These are phyloP conservation scores for Eudyptes chrysolophus DNA, from an alignment of 2,113 vertebrate species.

Conservation along the genomic window DNA sequence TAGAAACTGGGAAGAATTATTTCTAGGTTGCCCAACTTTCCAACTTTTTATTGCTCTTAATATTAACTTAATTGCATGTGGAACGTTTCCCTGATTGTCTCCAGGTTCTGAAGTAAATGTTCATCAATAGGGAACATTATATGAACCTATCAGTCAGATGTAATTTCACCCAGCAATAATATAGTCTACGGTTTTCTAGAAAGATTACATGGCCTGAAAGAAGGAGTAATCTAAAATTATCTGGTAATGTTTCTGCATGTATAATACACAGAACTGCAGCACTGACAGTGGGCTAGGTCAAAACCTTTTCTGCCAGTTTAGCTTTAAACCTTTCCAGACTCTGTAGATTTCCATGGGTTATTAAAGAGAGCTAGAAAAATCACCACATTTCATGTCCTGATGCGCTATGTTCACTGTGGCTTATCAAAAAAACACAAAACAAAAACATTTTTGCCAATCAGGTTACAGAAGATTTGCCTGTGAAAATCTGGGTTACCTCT, in stretches of 20 bases:
- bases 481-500: background rate
- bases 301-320: background rate
- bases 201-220: background rate
- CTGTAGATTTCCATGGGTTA: background rate
- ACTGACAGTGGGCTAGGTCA: background rate
- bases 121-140: background rate
- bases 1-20: background rate
- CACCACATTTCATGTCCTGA: background rate
- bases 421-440: background rate
- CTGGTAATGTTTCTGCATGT: background rate
- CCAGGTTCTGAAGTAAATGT: background rate
- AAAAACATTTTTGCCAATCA: background rate
- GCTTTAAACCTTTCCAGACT: background rate
- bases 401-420: rapidly evolving
- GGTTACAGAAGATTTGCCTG: background rate
- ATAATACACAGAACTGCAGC: background rate
- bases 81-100: background rate
- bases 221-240: background rate
- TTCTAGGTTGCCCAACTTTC: background rate
- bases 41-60: background rate
- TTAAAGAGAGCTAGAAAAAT: background rate
- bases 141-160: background rate
- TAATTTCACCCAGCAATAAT: background rate
- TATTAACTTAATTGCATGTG: background rate
- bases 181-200: background rate